Evolutionary conservation across 2,113 vertebrate genomes (phyloP).

Genomic region (Ammodytes marinus): DNA sequence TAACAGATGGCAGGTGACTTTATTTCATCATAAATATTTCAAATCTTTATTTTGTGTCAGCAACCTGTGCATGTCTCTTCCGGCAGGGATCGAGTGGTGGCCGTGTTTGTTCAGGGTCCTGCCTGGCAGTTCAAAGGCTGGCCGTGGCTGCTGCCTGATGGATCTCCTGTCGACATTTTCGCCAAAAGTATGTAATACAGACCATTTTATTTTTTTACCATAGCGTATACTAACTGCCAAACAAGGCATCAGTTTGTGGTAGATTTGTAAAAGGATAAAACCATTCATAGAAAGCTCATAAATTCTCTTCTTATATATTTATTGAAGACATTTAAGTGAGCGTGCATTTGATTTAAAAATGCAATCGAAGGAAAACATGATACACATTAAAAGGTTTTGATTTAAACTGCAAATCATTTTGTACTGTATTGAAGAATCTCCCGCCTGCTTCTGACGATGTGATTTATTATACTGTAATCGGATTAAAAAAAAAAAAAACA

Average conservation of each 20-base stretch:
- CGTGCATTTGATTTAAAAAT: too few species aligned
- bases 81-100: constrained; percentile 96
- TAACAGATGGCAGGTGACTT: neutral
- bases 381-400: too few species aligned
- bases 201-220: too few species aligned
- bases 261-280: too few species aligned
- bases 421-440: too few species aligned
- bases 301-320: too few species aligned
- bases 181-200: constrained; percentile 93
- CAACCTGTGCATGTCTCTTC: neutral
- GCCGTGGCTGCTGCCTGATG: constrained; percentile 98
- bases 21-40: neutral
- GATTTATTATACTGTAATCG: neutral
- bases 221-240: too few species aligned
- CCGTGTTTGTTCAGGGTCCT: constrained; percentile 97
- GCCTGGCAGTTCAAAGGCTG: constrained; percentile 99
- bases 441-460: too few species aligned
- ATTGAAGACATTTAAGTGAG: too few species aligned
- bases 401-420: too few species aligned
- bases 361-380: too few species aligned
- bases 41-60: neutral
- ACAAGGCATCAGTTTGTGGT: neutral
- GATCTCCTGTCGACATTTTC: constrained; percentile 98
- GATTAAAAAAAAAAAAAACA: neutral
- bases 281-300: too few species aligned